Percentiles rank a stretch among this genome's conserved stretches.
Conservation (phyloP, 1,140 invertebrate species). For the Liolophura sinensis region DNA sequence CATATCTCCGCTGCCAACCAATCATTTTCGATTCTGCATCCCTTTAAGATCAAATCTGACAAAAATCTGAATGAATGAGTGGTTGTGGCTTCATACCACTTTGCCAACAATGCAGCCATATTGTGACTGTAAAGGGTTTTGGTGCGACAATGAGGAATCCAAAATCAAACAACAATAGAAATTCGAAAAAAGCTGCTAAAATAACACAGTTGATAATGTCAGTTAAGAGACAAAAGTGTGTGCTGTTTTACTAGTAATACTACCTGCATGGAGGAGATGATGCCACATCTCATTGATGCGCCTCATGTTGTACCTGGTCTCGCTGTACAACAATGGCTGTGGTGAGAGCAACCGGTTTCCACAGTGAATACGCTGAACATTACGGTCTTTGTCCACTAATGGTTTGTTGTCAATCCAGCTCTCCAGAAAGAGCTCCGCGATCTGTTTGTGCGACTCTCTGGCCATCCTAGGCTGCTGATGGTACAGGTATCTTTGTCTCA, state of each 20-base stretch:
- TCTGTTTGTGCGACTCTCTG: conserved; percentile 25
- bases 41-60: too few species aligned
- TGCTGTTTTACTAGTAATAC: neutral
- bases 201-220: too few species aligned
- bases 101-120: too few species aligned
- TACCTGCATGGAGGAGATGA: conserved; percentile 54
- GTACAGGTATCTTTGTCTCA: conserved; percentile 33
- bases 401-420: conserved; percentile 28
- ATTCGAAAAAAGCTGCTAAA: too few species aligned
- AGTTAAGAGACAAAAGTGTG: too few species aligned
- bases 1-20: too few species aligned
- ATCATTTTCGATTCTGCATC: too few species aligned
- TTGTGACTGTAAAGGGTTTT: too few species aligned
- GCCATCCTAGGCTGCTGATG: conserved; percentile 12
- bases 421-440: conserved; percentile 36
- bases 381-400: conserved; percentile 18
- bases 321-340: conserved; percentile 40
- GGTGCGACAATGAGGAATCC: neutral
- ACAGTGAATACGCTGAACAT: conserved; percentile 17
- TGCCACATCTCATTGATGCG: conserved; percentile 57
- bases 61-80: too few species aligned
- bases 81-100: too few species aligned
- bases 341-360: conserved; percentile 26
- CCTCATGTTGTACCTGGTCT: conserved; percentile 40
- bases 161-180: neutral